Evolutionary conservation across 2,113 vertebrate genomes (phyloP), one percentile per base, ranked within the genome.

Genomic region (Nibea coibor): DNA sequence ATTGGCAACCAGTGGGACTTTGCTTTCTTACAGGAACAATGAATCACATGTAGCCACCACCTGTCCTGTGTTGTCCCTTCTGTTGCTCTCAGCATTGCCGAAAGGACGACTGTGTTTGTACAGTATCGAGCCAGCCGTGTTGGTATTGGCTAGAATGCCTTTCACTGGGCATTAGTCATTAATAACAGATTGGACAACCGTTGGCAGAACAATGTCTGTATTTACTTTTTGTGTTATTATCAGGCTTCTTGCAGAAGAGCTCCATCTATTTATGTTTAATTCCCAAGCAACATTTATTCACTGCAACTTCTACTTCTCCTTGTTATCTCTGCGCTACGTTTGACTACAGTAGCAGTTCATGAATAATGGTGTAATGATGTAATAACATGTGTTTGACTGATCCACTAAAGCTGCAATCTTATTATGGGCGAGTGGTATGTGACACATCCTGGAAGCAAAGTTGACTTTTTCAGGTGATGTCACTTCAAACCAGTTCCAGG

Each of bases 1-100:
- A 83, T 57, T 88, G 78, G 84, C 77, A 54, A 88, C 83, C 74
- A 83, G 82, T 56, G 90, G 83, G 92, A 91, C 87, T 92, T 86
- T 86, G 87, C 87, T 82, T 90, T 90, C 87, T 91, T 92, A 88
- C 90, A 90, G 84, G 93, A 93, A 92, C 92, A 93, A 94, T 93
- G 92, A 91, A 83, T 94, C 90, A 93, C 92, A 89, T 90, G 91
- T 86, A 86, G 75, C 83, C 57, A 39, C 92, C 92, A 93, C 90
- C 91, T 93, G 93, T 93, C 93, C 80, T 83, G 80, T 87, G 91
- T 87, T 82, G 89, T 89, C 90, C 90, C 93, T 88, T 93, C 92
- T 93, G 93, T 81, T 90, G 87, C 83, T 87, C 69, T 79, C 85
- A 85, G 90, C 78, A 72, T 70, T 76, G 78, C 78, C 12, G 87